These are phyloP conservation scores for Glyptemys insculpta DNA, from an alignment of 2,797 vertebrate genomes.

Conservation along the genomic window DNA sequence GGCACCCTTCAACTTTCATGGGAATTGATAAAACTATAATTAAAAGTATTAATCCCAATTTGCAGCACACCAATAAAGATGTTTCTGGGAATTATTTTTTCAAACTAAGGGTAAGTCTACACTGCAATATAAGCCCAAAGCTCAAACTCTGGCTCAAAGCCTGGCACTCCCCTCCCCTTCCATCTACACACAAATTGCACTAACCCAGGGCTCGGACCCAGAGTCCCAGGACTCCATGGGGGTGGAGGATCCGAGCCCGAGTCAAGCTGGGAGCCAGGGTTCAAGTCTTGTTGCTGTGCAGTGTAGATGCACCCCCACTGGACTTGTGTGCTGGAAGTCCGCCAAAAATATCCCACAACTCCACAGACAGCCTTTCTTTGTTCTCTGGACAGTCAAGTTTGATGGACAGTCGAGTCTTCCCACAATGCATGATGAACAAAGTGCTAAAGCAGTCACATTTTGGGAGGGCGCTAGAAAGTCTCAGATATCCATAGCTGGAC, in stretches of 20 bases:
- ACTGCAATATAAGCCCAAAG: not conserved
- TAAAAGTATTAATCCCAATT: not conserved
- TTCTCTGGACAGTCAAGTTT: not conserved
- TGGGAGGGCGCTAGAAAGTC: not conserved
- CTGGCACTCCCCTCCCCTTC: not conserved
- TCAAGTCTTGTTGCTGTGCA: not conserved
- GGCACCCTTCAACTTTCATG: not conserved
- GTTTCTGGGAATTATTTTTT: not conserved
- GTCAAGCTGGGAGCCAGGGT: not conserved
- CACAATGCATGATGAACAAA: not conserved
- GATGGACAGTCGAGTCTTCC: not conserved
- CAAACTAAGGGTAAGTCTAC: not conserved
- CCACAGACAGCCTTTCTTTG: not conserved
- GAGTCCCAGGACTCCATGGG: not conserved
- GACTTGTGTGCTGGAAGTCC: not conserved
- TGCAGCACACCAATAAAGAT: not conserved
- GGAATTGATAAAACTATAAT: not conserved
- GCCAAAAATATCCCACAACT: not conserved
- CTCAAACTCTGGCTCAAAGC: not conserved
- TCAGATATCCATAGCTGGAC: not conserved
- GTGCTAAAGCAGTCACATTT: not conserved
- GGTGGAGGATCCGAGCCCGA: not conserved
- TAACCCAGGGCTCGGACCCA: not conserved
- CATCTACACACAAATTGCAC: not conserved
- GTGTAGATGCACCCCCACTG: not conserved